Percentiles rank a stretch among this genome's conserved stretches.
Conservation (phyloP, 2,888 invertebrate species). For the Galerucella pusilla region DNA sequence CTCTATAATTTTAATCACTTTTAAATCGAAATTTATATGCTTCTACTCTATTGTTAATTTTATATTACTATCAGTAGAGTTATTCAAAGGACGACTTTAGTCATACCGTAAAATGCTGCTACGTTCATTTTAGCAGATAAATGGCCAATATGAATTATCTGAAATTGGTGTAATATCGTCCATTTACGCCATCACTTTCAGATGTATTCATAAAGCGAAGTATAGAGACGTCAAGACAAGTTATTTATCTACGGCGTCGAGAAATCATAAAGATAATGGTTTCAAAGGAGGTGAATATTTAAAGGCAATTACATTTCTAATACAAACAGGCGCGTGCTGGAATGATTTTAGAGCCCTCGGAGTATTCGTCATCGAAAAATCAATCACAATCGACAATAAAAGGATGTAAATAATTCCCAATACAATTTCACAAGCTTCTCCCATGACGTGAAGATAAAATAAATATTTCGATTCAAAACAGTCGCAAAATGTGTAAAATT, state of each 20-base stretch:
- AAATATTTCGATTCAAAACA: too few species aligned
- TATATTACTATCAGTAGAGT: constrained; percentile 18
- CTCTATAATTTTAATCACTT: not conserved
- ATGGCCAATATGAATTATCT: constrained; percentile 38
- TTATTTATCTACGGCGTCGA: constrained; percentile 58
- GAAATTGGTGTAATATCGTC: constrained; percentile 42
- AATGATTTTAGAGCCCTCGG: not conserved
- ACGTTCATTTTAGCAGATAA: constrained; percentile 31
- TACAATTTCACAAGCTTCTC: not conserved
- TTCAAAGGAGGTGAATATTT: constrained; percentile 56
- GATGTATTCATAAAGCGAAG: constrained; percentile 55
- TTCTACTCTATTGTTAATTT: constrained; percentile 7
- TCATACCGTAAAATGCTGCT: constrained; percentile 23
- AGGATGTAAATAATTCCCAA: not conserved
- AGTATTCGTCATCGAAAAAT: not conserved
- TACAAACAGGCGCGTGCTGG: constrained; percentile 38
- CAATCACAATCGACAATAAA: not conserved
- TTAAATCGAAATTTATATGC: not conserved
- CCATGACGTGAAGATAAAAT: not conserved
- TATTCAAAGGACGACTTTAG: constrained; percentile 20
- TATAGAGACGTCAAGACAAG: constrained; percentile 55
- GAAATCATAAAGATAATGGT: constrained; percentile 60
- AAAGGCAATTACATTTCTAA: constrained; percentile 57
- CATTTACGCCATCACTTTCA: constrained; percentile 36
- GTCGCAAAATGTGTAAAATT: too few species aligned